Percentiles rank a stretch among this genome's conserved stretches.
Conservation (phyloP, 2,797 vertebrate genomes). For the Galaxias olidus region DNA sequence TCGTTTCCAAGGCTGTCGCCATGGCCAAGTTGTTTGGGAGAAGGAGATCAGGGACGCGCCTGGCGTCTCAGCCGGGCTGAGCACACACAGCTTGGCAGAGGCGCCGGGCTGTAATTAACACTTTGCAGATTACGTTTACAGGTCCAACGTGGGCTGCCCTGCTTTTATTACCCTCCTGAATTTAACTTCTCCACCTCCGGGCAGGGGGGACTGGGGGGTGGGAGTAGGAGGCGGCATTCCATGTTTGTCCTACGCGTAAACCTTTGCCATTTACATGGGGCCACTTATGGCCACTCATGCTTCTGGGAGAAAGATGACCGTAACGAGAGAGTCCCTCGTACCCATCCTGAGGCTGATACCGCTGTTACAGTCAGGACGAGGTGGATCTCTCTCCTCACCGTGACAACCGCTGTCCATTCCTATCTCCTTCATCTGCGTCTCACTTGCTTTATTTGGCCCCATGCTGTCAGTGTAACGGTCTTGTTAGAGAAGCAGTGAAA, state of each 20-base stretch:
- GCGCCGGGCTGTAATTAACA: slow-evolving; percentile 79
- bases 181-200: slow-evolving; percentile 37
- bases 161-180: slow-evolving; percentile 68
- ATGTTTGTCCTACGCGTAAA: slow-evolving; percentile 48
- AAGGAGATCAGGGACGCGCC: slow-evolving; percentile 52
- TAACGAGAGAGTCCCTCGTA: slow-evolving; percentile 28
- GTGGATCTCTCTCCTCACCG: slow-evolving; percentile 4
- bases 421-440: slow-evolving; percentile 36
- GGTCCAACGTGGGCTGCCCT: slow-evolving; percentile 73
- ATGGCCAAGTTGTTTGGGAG: slow-evolving; percentile 44
- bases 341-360: slow-evolving; percentile 21
- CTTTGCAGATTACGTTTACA: slow-evolving; percentile 78
- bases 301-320: slow-evolving; percentile 23
- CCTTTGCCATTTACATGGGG: slow-evolving; percentile 28
- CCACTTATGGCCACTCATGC: slow-evolving; percentile 3
- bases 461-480: slow-evolving; percentile 45
- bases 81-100: slow-evolving; percentile 63
- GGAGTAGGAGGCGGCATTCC: slow-evolving; percentile 42
- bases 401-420: slow-evolving; percentile 49
- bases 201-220: slow-evolving; percentile 7
- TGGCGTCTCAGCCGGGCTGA: slow-evolving; percentile 52
- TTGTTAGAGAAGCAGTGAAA: slow-evolving; percentile 50
- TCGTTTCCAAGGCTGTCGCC: slow-evolving; percentile 66
- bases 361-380: slow-evolving; percentile 31
- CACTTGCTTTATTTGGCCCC: slow-evolving; percentile 49